A percentile compares a stretch with the other conserved stretches of the same genome.
Conservation (phyloP, 2,888 invertebrate genomes). For the Pachliopta kotzebuea region DNA sequence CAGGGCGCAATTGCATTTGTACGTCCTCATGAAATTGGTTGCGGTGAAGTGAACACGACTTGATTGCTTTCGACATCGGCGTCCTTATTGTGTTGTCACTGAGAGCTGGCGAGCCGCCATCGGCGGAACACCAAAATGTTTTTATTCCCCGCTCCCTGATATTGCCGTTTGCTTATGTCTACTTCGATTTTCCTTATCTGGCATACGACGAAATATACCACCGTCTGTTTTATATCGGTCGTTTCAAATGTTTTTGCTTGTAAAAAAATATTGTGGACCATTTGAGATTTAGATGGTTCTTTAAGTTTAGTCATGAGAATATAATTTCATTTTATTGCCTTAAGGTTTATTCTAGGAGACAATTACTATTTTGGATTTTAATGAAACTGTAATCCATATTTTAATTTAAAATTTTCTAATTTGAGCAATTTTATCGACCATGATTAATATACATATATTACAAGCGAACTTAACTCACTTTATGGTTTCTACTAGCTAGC, state of each 20-base stretch:
- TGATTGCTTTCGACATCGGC: constrained; percentile 67
- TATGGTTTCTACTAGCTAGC: too few species aligned
- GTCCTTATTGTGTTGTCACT: constrained; percentile 73
- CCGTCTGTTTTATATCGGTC: constrained; percentile 17
- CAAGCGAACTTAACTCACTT: too few species aligned
- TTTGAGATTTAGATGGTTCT: neutral
- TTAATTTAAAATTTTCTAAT: too few species aligned
- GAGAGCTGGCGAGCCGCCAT: constrained; percentile 65
- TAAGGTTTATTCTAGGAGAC: neutral
- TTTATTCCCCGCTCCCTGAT: constrained; percentile 47
- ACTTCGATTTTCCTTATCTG: constrained; percentile 46
- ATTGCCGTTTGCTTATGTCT: constrained; percentile 63
- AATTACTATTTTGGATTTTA: neutral
- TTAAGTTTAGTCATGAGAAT: neutral
- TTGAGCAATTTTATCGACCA: too few species aligned
- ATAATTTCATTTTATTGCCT: neutral
- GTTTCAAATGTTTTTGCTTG: constrained; percentile 6
- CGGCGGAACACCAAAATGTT: constrained; percentile 56
- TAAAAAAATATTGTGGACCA: constrained; percentile 1
- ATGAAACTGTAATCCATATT: too few species aligned
- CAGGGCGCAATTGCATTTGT: constrained; percentile 38
- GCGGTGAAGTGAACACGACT: constrained; percentile 56
- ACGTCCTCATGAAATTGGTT: constrained; percentile 51
- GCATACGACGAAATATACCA: constrained; percentile 30
- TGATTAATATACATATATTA: too few species aligned